Conservation (phyloP, 2,888 invertebrate genomes). For the Tenthredo distinguenda region DNA sequence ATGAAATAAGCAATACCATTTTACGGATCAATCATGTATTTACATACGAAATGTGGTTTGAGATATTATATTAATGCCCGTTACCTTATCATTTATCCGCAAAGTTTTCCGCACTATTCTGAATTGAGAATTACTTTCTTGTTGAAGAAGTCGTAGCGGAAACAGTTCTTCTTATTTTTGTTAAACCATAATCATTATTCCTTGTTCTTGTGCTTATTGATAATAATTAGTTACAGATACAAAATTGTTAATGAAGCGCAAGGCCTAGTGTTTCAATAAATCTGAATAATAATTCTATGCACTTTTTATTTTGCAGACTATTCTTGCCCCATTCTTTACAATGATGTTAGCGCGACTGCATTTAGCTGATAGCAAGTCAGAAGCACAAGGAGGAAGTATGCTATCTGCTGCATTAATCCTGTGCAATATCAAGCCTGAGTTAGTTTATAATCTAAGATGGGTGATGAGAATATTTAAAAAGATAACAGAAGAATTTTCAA, state of each 20-base stretch:
- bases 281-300: neutral
- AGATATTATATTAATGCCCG: neutral
- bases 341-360: constrained; percentile 65
- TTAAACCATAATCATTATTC: neutral
- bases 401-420: constrained; percentile 69
- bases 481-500: constrained; percentile 65
- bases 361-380: constrained; percentile 54
- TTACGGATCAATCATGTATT: neutral
- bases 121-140: neutral
- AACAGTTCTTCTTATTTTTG: neutral
- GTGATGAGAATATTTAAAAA: constrained; percentile 58
- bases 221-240: neutral
- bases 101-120: too few relatives aligned
- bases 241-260: neutral
- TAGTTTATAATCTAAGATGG: constrained; percentile 64
- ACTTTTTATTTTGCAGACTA: constrained; percentile 64
- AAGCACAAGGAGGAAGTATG: constrained; percentile 62
- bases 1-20: neutral
- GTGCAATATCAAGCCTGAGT: constrained; percentile 69
- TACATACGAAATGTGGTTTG: neutral
- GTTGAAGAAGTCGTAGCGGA: neutral
- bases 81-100: neutral
- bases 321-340: constrained; percentile 67
- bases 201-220: neutral
- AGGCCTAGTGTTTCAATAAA: neutral